Base-by-base conservation (phyloP, 1,140 invertebrate species). In the Thereuonema tuberculata region DNA sequence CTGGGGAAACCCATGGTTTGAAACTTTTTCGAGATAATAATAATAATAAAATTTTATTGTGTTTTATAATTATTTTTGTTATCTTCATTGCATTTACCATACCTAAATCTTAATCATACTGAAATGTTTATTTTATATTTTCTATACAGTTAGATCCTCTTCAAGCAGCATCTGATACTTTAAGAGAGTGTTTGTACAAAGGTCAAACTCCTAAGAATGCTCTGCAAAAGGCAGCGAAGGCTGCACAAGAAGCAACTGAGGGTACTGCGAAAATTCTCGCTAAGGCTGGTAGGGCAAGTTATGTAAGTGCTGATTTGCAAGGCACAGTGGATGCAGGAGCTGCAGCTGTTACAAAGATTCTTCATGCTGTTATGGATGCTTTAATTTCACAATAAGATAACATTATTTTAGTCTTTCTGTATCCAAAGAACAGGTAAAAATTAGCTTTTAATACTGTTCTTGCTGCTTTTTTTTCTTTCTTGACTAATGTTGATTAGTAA, bases 311-410 rank as follows among this genome's bases (percentile, higher is more conserved):
- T 58, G 70, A 68, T 9, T 61, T 63, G 14, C 62, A 72, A 54
- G 68, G 56, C 15, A 59, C 68, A 26, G 69, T 72, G 12, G 76
- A 78, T 64, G 71, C 76, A 25, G 76, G 76, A 12, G 76, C 76
- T 12, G 63, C 70, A 15, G 75, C 71, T 5, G 69, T 77, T 1
- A 62, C 67, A 12, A 64, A 70, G 2, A 75, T 74, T 71, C 55
- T 77, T 54, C 67, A 65, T 37, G 73, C 76, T 9, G 63, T 70
- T 37, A 66, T 53, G 43, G 64, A 68, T 26, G 52, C n/a, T n/a
- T n/a, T n/a, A n/a, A n/a, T n/a, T n/a, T n/a, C n/a, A n/a, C n/a
- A n/a, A n/a, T n/a, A n/a, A n/a, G n/a, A n/a, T n/a, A n/a, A n/a
- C n/a, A n/a, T n/a, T n/a, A n/a, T n/a, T n/a, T n/a, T n/a, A n/a